Evolutionary conservation across 2,888 invertebrate genomes (phyloP), one percentile per base, ranked within the genome.

Genomic region (Dicyrtoma fusca): DNA sequence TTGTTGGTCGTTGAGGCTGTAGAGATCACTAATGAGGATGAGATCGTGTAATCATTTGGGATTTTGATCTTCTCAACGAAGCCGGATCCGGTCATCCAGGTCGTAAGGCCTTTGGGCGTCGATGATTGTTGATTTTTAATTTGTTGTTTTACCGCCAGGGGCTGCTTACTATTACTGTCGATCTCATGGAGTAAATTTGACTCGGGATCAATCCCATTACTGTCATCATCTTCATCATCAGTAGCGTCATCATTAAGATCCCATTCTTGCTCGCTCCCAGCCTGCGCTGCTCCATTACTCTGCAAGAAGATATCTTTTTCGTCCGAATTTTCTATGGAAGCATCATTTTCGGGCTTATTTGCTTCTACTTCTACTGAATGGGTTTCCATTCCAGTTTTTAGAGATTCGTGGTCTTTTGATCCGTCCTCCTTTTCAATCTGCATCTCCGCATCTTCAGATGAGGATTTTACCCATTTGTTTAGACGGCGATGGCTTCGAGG

Each of bases 31-130:
- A 62, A 17, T 13, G 51, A 34, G n/a, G 57, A 59, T 1, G 79
- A 78, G 42, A 79, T 75, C 2, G 78, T 77, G 62, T 77, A 76
- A 59, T 80, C 80, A 0, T 75, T 73, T 11, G 75, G 76, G 13
- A 75, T 42, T 64, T 75, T 77, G 13, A 75, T 34, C 34, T 34
- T 34, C 47, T 78, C 76, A 19, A 72, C 70, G 0, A 76, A 65
- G 13, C 78, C 80, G n/a, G 53, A 21, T 21, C 34, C 53, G 11
- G 53, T 34, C 6, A 21, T 17, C 80, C 80, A 80, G n/a, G 80
- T 80, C 19, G 79, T 79, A 51, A 80, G 61, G 21, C 79, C 80
- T 68, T 80, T 80, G 8, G 80, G 80, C 10, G 80, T 79, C 25
- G 80, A 77, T 47, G 77, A 65, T 53, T 68, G 74, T 74, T 47